Percentiles rank a stretch among this genome's conserved stretches.
phyloP scores from a whole-genome alignment of 2,797 vertebrate genomes.

The Anabas testudineus region DNA sequence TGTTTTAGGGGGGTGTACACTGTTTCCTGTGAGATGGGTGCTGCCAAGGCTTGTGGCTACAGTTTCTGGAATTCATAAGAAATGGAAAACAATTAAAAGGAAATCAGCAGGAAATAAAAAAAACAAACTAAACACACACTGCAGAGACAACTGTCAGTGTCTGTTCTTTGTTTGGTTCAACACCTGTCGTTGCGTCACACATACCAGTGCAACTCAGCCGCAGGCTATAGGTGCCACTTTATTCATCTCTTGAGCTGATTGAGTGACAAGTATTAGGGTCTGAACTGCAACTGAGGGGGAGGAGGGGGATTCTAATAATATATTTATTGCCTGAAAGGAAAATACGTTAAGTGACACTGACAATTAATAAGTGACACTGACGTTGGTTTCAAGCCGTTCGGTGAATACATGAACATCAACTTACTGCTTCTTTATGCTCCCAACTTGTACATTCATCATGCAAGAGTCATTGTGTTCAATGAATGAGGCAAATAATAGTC shows the following conservation, averaged over 20 bases:
- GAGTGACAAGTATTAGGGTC: conserved; percentile 12
- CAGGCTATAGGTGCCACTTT: conserved; percentile 24
- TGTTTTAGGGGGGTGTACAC: not conserved
- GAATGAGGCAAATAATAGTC: conserved; percentile 10
- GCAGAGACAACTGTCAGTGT: not conserved
- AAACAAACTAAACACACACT: not conserved
- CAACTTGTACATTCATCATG: not conserved
- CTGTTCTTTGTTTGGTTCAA: conserved; percentile 13
- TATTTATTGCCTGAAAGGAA: not conserved
- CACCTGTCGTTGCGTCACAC: conserved; percentile 14
- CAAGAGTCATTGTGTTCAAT: conserved; percentile 1
- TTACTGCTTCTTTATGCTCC: conserved; percentile 8
- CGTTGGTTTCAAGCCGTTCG: no score
- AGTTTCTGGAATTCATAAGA: conserved; percentile 16
- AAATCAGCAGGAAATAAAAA: not conserved
- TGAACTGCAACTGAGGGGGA: conserved; percentile 10
- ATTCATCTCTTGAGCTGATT: conserved; percentile 17
- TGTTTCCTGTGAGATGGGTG: conserved; percentile 8
- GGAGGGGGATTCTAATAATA: not conserved
- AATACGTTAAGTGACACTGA: not conserved
- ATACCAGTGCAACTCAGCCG: conserved; percentile 15
- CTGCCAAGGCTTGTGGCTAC: conserved; percentile 18
- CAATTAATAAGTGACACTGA: not conserved
- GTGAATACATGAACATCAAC: not conserved
- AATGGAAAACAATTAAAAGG: conserved; percentile 14